Percentiles rank a stretch among this genome's conserved stretches.
These are phyloP conservation scores for Zingel zingel DNA, from an alignment of 2,113 vertebrate genomes.

Conservation along the genomic window DNA sequence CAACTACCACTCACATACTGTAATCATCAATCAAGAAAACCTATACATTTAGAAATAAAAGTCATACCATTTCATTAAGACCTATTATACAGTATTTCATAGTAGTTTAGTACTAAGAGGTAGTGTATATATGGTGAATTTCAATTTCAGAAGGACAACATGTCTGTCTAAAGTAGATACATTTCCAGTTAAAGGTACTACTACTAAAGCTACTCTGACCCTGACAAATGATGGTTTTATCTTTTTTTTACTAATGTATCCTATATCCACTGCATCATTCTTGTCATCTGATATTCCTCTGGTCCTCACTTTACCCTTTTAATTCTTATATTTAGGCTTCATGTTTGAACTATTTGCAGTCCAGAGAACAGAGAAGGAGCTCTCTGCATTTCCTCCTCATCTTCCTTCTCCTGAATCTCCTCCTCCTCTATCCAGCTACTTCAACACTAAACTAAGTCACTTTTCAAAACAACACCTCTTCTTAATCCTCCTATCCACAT, in stretches of 20 bases:
- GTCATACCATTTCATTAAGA: background rate
- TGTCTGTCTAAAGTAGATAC: background rate
- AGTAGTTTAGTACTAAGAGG: background rate
- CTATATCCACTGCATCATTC: background rate
- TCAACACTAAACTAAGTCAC: background rate
- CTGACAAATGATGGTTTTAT: conserved; percentile 1
- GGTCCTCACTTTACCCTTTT: background rate
- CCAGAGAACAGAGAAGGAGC: background rate
- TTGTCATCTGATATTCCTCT: background rate
- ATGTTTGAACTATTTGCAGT: background rate
- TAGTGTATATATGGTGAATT: background rate
- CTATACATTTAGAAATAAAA: background rate
- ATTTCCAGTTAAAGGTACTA: background rate
- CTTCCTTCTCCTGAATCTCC: background rate
- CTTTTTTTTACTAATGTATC: background rate
- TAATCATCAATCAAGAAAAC: background rate
- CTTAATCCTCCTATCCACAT: background rate
- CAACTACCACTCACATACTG: background rate
- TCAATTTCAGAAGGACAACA: background rate
- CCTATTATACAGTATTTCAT: too few species aligned
- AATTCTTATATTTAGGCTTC: background rate
- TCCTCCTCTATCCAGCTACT: background rate
- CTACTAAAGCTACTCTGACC: background rate
- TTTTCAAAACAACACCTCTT: background rate
- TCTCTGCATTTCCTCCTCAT: background rate